phyloP scores from a whole-genome alignment of 2,888 invertebrate species.

The Ormyrus nitidulus region DNA sequence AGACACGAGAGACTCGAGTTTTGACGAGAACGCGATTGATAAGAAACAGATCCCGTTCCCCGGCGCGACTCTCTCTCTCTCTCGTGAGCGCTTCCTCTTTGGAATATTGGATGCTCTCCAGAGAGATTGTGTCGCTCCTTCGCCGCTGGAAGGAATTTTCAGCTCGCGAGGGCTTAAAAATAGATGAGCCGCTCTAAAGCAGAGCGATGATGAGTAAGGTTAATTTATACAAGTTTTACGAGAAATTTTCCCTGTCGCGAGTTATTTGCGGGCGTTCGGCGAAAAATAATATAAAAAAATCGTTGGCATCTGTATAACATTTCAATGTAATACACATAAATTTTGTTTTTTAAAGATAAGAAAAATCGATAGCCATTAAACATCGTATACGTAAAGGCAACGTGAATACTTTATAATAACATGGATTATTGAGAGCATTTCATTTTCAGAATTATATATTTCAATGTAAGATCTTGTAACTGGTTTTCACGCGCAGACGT shows the following conservation, averaged over 20 bases:
- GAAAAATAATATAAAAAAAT: no score
- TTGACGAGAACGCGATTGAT: slow-evolving; percentile 48
- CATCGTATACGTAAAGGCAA: no score
- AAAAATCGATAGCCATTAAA: no score
- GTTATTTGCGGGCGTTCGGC: no score
- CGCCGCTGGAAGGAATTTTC: slow-evolving; percentile 10
- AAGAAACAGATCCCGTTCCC: slow-evolving; percentile 44
- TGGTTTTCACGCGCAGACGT: no score
- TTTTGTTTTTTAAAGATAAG: no score
- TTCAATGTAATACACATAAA: no score
- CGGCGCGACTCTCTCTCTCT: neutral
- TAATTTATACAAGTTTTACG: slow-evolving; percentile 9
- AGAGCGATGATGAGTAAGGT: neutral
- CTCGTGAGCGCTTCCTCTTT: neutral
- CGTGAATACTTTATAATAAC: no score
- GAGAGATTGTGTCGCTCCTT: neutral
- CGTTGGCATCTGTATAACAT: no score
- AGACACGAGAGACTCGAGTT: slow-evolving; percentile 3
- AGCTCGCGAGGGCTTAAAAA: slow-evolving; percentile 27
- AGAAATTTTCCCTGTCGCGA: neutral
- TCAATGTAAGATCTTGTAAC: no score
- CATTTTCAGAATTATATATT: no score
- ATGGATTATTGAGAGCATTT: no score
- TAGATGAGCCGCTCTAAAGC: slow-evolving; percentile 5
- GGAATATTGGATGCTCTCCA: slow-evolving; percentile 20